phyloP scores from a whole-genome alignment of 1,140 invertebrate genomes.

The Hestina assimilis region DNA sequence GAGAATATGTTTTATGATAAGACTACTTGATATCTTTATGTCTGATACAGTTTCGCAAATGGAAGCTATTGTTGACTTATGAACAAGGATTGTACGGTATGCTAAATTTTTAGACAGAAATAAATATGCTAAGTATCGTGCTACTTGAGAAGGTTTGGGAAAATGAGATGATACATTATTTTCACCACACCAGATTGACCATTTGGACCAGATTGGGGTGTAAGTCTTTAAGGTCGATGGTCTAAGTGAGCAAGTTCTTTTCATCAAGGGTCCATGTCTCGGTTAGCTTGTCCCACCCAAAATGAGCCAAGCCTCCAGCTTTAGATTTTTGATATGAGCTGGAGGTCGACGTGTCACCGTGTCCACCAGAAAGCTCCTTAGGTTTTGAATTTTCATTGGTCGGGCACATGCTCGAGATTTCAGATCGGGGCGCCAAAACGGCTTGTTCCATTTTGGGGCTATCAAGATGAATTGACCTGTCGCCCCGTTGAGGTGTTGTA shows the following conservation, averaged over 20 bases:
- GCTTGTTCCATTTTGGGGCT: conserved; percentile 32
- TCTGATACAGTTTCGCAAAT: conserved; percentile 36
- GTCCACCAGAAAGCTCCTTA: conserved; percentile 33
- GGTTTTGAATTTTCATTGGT: conserved; percentile 27
- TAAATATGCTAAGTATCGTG: conserved; percentile 21
- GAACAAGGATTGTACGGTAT: conserved; percentile 41
- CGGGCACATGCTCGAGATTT: conserved; percentile 19
- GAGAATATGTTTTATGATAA: conserved; percentile 33
- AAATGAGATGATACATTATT: conserved; percentile 24
- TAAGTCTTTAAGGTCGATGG: conserved; percentile 38
- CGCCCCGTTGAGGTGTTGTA: conserved; percentile 44
- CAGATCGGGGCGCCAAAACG: conserved; percentile 33
- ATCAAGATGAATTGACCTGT: conserved; percentile 31
- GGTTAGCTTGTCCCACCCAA: conserved; percentile 31
- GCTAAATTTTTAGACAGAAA: conserved; percentile 11
- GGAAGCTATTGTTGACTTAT: conserved; percentile 44
- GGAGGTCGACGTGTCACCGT: conserved; percentile 28
- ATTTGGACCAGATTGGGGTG: conserved; percentile 31
- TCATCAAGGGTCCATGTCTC: conserved; percentile 34
- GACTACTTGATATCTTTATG: conserved; percentile 21
- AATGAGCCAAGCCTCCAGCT: conserved; percentile 50
- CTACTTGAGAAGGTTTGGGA: conserved; percentile 19
- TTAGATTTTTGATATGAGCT: no score
- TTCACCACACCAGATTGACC: conserved; percentile 33
- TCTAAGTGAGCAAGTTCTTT: conserved; percentile 28